A percentile compares a stretch with the other conserved stretches of the same genome.
phyloP scores from a whole-genome alignment of 2,888 invertebrate genomes.

The Drosophila parthenogenetica region DNA sequence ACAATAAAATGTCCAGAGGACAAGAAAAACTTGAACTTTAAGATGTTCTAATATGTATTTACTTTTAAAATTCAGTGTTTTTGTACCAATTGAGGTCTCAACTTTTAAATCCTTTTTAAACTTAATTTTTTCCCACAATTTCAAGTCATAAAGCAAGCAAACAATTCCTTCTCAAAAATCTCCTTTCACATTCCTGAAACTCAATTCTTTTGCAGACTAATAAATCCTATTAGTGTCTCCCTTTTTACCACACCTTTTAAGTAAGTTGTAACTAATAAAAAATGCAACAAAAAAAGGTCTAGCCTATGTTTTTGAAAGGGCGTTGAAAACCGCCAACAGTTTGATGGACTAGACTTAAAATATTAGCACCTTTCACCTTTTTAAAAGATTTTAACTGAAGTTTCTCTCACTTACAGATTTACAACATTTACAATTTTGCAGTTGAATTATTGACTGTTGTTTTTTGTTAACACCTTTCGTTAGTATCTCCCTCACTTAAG shows the following conservation, averaged over 20 bases:
- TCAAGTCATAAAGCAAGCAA: background rate
- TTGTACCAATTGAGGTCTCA: too few species aligned
- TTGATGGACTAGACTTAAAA: conserved; percentile 2
- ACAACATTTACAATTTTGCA: conserved; percentile 16
- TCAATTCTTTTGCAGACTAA: background rate
- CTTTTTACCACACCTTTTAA: background rate
- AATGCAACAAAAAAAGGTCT: background rate
- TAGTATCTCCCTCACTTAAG: conserved; percentile 1
- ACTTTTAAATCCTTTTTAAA: too few species aligned
- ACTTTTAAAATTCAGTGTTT: too few species aligned
- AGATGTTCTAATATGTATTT: too few species aligned
- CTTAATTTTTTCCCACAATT: too few species aligned
- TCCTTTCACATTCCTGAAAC: conserved; percentile 3
- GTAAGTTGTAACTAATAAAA: background rate
- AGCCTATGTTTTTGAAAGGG: conserved; percentile 6
- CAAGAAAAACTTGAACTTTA: too few species aligned
- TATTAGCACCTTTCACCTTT: conserved; percentile 53
- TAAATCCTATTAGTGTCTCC: conserved; percentile 1
- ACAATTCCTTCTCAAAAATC: background rate
- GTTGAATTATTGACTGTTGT: conserved; percentile 1
- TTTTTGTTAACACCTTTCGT: conserved; percentile 31
- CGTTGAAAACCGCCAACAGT: conserved; percentile 12
- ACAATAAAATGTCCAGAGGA: background rate
- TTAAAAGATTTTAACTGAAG: conserved; percentile 2
- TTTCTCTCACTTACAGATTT: conserved; percentile 43